These are phyloP conservation scores for Cheilosia pagana DNA, from an alignment of 2,888 invertebrate genomes.

Conservation along the genomic window DNA sequence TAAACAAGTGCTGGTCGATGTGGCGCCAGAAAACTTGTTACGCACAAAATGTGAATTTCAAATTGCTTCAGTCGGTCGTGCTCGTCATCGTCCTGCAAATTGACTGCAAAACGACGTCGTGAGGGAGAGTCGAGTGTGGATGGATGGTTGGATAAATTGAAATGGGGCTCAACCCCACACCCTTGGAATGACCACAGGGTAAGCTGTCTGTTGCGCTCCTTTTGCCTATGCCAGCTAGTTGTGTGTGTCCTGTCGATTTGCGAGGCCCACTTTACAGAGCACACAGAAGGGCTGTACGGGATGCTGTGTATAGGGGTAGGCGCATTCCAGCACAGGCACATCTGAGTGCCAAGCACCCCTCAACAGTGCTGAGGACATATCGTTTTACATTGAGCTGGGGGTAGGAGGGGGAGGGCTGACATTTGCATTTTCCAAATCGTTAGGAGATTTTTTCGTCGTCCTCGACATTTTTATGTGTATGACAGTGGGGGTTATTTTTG, in stretches of 20 bases:
- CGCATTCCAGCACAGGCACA: slow-evolving; percentile 50
- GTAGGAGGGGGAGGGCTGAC: slow-evolving; percentile 24
- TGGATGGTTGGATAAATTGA: slow-evolving; percentile 70
- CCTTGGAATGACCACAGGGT: slow-evolving; percentile 60
- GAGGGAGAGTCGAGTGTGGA: slow-evolving; percentile 41
- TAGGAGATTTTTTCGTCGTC: slow-evolving; percentile 44
- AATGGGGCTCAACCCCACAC: slow-evolving; percentile 63
- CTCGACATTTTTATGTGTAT: slow-evolving; percentile 33
- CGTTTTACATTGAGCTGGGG: slow-evolving; percentile 55
- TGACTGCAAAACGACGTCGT: slow-evolving; percentile 67
- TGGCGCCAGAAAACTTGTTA: slow-evolving; percentile 78
- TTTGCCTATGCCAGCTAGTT: slow-evolving; percentile 1
- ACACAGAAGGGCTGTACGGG: slow-evolving; percentile 10
- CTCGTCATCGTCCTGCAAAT: slow-evolving; percentile 68
- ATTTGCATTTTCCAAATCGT: slow-evolving; percentile 74
- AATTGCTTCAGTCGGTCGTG: slow-evolving; percentile 64
- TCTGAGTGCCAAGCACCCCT: slow-evolving; percentile 23
- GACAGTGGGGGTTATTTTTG: slow-evolving; percentile 8
- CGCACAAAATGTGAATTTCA: slow-evolving; percentile 76
- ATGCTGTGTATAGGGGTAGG: slow-evolving; percentile 28
- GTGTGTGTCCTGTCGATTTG: slow-evolving; percentile 25
- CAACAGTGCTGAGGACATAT: slow-evolving; percentile 43
- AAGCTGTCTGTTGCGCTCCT: slow-evolving; percentile 65
- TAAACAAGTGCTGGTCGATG: slow-evolving; percentile 77
- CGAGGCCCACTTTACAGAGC: slow-evolving; percentile 25